phyloP scores from a whole-genome alignment of 2,888 invertebrate species.

The Synergus itoensis region DNA sequence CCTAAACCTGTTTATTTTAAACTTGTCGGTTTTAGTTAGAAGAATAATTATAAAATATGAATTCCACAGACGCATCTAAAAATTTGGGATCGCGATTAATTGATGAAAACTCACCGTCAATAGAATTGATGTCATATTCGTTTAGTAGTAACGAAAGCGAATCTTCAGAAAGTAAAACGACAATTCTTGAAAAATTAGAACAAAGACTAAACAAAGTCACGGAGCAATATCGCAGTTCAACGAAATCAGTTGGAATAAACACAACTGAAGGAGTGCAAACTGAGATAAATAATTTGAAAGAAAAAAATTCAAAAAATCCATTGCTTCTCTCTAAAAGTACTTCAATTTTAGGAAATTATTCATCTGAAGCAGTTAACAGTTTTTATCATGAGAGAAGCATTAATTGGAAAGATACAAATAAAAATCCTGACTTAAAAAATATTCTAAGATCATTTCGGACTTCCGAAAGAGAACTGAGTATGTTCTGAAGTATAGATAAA shows the following conservation, averaged over 20 bases:
- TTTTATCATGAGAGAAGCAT: background rate
- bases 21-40: too few species aligned
- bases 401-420: background rate
- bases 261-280: background rate
- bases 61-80: too few species aligned
- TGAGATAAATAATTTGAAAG: background rate
- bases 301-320: background rate
- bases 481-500: background rate
- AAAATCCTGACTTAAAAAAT: background rate
- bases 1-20: too few species aligned
- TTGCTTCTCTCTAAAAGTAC: background rate
- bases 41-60: too few species aligned
- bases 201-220: background rate
- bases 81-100: too few species aligned
- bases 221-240: background rate
- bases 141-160: conserved; percentile 5
- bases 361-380: background rate
- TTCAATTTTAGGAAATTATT: background rate
- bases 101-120: background rate
- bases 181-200: background rate
- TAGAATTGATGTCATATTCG: background rate
- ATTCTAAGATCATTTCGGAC: background rate
- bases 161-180: background rate
- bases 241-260: background rate
- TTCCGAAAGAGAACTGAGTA: background rate